A percentile compares a stretch with the other conserved stretches of the same genome.
Conservation (phyloP, 2,797 vertebrate genomes). For the Anguilla anguilla region DNA sequence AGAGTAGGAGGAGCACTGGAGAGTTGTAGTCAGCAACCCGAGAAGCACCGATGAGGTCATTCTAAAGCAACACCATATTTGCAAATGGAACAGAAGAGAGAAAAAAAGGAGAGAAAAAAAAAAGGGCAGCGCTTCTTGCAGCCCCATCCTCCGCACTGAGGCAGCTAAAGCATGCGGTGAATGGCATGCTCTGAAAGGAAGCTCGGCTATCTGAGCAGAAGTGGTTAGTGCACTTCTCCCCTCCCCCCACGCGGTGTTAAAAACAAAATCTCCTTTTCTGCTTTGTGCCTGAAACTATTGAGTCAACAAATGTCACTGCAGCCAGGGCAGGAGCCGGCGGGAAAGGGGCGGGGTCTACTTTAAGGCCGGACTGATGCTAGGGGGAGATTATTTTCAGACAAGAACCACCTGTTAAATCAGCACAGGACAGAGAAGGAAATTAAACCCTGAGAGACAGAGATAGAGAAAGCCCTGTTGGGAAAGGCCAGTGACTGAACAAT, state of each 20-base stretch:
- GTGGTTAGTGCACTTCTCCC: slow-evolving; percentile 46
- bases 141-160: not conserved
- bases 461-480: not conserved
- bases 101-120: not conserved
- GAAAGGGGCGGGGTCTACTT: slow-evolving; percentile 66
- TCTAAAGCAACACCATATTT: not conserved
- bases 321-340: slow-evolving; percentile 57
- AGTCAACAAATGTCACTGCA: slow-evolving; percentile 79
- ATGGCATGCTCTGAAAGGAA: not conserved
- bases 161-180: not conserved
- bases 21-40: no score
- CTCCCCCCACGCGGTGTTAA: slow-evolving; percentile 69
- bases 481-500: not conserved
- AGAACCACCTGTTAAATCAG: slow-evolving; percentile 71
- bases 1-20: not conserved
- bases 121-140: not conserved
- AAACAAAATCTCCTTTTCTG: slow-evolving; percentile 77
- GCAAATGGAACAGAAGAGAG: slow-evolving; percentile 6
- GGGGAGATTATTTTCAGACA: slow-evolving; percentile 72
- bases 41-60: slow-evolving; percentile 9
- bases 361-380: slow-evolving; percentile 67
- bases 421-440: slow-evolving; percentile 40
- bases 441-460: slow-evolving; percentile 34
- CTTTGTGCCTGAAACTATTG: slow-evolving; percentile 73
- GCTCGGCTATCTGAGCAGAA: not conserved